Conservation (phyloP, 2,797 vertebrate genomes). For the Agapornis canus region DNA sequence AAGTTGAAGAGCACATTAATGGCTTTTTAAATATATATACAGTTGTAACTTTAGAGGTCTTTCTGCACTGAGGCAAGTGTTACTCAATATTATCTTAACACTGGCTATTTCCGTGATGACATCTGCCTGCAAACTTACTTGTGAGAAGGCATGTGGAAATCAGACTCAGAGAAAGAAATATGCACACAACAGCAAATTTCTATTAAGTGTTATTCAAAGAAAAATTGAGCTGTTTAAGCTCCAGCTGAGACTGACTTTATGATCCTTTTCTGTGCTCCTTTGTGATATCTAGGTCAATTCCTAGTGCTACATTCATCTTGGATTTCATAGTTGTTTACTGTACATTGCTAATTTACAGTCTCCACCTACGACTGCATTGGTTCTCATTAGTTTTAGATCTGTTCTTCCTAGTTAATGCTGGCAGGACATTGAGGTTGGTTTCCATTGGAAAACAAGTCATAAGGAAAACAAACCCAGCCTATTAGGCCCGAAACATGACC, state of each 20-base stretch:
- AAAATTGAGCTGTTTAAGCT: not conserved
- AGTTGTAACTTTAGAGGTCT: not conserved
- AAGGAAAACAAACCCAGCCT: conserved; percentile 45
- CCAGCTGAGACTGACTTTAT: not conserved
- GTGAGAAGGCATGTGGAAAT: not conserved
- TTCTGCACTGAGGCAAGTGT: not conserved
- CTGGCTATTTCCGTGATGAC: not conserved
- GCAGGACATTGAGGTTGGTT: conserved; percentile 45
- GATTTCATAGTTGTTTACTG: conserved; percentile 13
- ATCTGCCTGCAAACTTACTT: not conserved
- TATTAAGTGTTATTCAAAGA: not conserved
- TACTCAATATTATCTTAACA: not conserved
- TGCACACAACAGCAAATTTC: not conserved
- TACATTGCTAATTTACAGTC: not conserved
- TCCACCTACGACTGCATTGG: not conserved
- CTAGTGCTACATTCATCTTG: not conserved
- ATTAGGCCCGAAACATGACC: conserved; percentile 51
- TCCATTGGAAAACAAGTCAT: conserved; percentile 50
- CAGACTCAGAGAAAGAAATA: not conserved
- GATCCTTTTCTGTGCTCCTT: not conserved
- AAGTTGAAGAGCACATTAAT: not conserved
- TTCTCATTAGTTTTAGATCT: conserved; percentile 35
- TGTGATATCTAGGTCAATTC: not conserved
- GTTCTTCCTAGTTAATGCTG: conserved; percentile 42
- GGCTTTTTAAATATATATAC: not conserved